A percentile compares a stretch with the other conserved stretches of the same genome.
These are phyloP conservation scores for Cepaea hortensis DNA, from an alignment of 2,888 invertebrate genomes.

Conservation along the genomic window DNA sequence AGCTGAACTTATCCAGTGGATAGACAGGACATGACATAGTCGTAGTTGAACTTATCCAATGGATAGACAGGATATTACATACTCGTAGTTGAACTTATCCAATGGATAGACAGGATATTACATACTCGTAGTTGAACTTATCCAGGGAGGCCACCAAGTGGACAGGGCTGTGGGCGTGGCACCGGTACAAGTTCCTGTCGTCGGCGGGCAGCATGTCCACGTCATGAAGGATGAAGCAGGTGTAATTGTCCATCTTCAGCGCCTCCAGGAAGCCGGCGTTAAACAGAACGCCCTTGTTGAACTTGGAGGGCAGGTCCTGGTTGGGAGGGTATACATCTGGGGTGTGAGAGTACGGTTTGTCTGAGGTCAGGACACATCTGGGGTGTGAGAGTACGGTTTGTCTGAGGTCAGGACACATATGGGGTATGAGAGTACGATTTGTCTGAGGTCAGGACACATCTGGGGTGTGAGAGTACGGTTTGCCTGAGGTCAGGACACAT, in stretches of 20 bases:
- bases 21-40: not conserved
- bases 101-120: not conserved
- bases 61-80: no score
- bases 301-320: conserved; percentile 27
- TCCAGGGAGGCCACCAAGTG: conserved; percentile 33
- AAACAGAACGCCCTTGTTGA: conserved; percentile 49
- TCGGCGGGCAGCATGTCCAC: conserved; percentile 48
- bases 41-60: not conserved
- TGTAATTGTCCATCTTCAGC: conserved; percentile 32
- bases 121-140: conserved; percentile 35
- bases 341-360: not conserved
- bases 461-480: no score
- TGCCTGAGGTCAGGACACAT: no score
- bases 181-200: conserved; percentile 47
- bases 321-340: not conserved
- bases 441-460: no score
- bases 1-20: no score
- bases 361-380: no score
- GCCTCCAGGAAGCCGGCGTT: conserved; percentile 48
- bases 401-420: no score
- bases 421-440: no score
- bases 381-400: no score
- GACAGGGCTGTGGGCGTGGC: conserved; percentile 14
- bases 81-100: no score
- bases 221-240: conserved; percentile 51